These are phyloP conservation scores for Buphagus erythrorhynchus DNA, from an alignment of 2,797 vertebrate species.

Conservation along the genomic window DNA sequence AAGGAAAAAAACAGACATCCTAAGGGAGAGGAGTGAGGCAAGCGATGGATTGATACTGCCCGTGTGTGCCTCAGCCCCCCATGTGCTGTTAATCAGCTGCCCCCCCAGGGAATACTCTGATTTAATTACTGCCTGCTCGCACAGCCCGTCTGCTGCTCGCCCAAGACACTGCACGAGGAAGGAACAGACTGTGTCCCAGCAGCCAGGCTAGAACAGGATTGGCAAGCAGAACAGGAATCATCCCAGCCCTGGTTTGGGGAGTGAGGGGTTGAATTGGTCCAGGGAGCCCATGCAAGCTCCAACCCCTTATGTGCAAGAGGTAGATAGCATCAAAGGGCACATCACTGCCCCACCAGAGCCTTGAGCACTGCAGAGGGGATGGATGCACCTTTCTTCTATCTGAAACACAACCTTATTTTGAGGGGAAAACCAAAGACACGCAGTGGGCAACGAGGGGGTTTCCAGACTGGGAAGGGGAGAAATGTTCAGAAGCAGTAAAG, in stretches of 20 bases:
- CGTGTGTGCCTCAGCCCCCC: background rate
- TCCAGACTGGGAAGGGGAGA: background rate
- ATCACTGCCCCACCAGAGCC: background rate
- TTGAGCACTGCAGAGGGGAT: background rate
- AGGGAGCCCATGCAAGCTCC: accelerated
- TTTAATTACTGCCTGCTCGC: slow-evolving; percentile 58
- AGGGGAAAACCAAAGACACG: background rate
- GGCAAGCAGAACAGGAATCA: background rate
- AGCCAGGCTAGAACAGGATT: background rate
- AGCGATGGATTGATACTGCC: slow-evolving; percentile 26
- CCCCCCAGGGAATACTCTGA: background rate
- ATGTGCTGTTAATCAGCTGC: slow-evolving; percentile 54
- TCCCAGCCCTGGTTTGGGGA: background rate
- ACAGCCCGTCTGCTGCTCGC: background rate
- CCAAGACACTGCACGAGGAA: background rate
- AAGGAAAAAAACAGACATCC: background rate
- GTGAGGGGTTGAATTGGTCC: background rate
- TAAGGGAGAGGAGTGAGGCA: slow-evolving; percentile 9
- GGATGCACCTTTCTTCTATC: background rate
- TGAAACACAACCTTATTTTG: background rate
- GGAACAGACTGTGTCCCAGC: background rate
- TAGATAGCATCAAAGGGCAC: background rate
- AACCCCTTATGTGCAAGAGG: background rate
- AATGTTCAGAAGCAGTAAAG: background rate
- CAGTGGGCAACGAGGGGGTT: accelerated